These are phyloP conservation scores for Bubo bubo DNA, from an alignment of 2,113 vertebrate species.

Conservation along the genomic window DNA sequence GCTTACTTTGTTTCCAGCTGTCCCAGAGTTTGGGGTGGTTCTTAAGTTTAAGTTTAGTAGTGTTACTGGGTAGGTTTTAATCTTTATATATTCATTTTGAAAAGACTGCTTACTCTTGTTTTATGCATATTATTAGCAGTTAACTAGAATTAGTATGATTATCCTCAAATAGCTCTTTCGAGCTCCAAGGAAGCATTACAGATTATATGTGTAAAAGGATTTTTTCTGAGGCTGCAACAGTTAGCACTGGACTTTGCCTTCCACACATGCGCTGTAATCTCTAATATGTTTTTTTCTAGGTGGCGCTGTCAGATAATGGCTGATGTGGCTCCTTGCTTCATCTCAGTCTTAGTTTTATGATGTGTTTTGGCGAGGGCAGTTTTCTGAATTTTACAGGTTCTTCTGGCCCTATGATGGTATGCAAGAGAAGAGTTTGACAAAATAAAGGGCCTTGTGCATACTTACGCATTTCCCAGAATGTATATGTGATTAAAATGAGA, in stretches of 20 bases:
- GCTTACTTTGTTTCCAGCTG: slow-evolving; percentile 14
- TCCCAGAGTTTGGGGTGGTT: slow-evolving; percentile 46
- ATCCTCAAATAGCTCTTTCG: background rate
- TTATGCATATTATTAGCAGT: background rate
- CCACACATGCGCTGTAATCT: slow-evolving; percentile 99
- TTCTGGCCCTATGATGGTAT: slow-evolving; percentile 93
- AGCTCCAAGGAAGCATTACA: slow-evolving; percentile 25
- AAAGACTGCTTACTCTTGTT: slow-evolving; percentile 2
- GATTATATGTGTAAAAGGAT: slow-evolving; percentile 26
- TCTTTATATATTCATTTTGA: background rate
- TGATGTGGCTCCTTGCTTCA: slow-evolving; percentile 92
- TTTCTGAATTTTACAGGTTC: slow-evolving; percentile 98
- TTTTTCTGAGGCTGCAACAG: slow-evolving; percentile 72
- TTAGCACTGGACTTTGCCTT: slow-evolving; percentile 85
- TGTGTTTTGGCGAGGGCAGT: slow-evolving; percentile 93
- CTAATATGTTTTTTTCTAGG: slow-evolving; percentile 99
- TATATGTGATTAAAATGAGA: slow-evolving; percentile 73
- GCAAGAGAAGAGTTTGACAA: slow-evolving; percentile 88
- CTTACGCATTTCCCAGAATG: slow-evolving; percentile 74
- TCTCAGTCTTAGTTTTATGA: slow-evolving; percentile 97
- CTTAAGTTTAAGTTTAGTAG: background rate
- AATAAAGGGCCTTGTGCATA: slow-evolving; percentile 79
- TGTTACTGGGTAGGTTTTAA: slow-evolving; percentile 7
- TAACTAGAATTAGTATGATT: background rate
- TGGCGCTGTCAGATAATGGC: slow-evolving; percentile 94